phyloP scores from a whole-genome alignment of 2,113 vertebrate species.

The Syngnathus floridae region DNA sequence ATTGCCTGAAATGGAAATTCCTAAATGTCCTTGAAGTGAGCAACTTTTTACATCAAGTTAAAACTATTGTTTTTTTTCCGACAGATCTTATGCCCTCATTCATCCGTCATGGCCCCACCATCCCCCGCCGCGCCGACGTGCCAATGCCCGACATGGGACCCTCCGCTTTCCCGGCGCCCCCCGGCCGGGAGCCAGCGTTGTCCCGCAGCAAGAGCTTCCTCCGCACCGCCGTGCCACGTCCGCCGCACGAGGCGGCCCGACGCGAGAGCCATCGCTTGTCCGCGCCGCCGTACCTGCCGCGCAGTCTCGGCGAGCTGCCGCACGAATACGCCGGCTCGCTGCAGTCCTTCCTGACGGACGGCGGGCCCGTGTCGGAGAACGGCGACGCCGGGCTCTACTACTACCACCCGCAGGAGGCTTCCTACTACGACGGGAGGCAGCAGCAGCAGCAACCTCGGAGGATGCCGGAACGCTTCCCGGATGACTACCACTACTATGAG shows the following conservation, averaged over 20 bases:
- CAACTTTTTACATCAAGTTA: neutral
- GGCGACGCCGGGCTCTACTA: conserved; percentile 81
- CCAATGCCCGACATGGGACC: conserved; percentile 76
- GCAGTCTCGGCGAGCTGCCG: conserved; percentile 81
- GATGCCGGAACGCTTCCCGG: conserved; percentile 76
- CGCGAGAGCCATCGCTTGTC: conserved; percentile 91
- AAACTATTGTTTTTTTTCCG: conserved; percentile 6
- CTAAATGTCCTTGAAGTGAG: no score
- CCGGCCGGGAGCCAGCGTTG: conserved; percentile 70
- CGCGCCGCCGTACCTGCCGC: conserved; percentile 82
- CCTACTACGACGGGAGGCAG: conserved; percentile 76
- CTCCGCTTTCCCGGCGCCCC: conserved; percentile 66
- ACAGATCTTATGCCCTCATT: conserved; percentile 97
- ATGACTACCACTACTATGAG: conserved; percentile 91
- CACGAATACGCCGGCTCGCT: conserved; percentile 84
- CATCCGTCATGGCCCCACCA: conserved; percentile 96
- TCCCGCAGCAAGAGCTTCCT: conserved; percentile 87
- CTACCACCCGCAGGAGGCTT: conserved; percentile 74
- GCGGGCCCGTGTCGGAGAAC: conserved; percentile 77
- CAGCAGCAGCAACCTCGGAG: conserved; percentile 58
- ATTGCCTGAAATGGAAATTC: no score
- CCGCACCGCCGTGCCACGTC: conserved; percentile 75
- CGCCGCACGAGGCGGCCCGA: conserved; percentile 81
- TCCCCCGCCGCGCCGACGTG: conserved; percentile 86
- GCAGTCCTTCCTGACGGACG: conserved; percentile 83